These are phyloP conservation scores for Crotalus helleri DNA, from an alignment of 2,113 vertebrate species.

Conservation along the genomic window DNA sequence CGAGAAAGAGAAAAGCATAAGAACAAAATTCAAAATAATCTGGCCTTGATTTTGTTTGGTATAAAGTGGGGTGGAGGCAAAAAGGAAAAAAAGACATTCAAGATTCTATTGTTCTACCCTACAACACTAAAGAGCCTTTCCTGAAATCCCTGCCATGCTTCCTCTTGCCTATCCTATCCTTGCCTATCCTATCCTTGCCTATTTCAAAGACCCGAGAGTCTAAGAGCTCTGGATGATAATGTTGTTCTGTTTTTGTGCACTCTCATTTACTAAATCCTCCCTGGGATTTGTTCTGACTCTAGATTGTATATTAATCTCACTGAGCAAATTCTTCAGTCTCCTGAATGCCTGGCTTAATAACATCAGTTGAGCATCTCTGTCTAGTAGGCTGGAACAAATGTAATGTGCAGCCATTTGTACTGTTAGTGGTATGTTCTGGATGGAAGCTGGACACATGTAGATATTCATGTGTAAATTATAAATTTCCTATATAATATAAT, in stretches of 20 bases:
- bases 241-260: not conserved
- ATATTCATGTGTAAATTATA: not conserved
- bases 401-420: not conserved
- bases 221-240: not conserved
- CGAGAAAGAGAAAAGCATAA: not conserved
- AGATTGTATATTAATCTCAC: not conserved
- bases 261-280: not conserved
- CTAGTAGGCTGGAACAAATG: not conserved
- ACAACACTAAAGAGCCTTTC: not conserved
- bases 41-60: not conserved
- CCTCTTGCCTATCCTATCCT: not conserved
- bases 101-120: not conserved
- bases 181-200: not conserved
- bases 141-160: not conserved
- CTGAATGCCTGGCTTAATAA: not conserved
- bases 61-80: not conserved
- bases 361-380: not conserved
- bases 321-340: not conserved
- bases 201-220: not conserved
- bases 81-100: not conserved
- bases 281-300: not conserved
- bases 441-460: not conserved
- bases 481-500: not conserved
- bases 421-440: not conserved
- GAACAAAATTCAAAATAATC: not conserved